Evolutionary conservation across 2,797 vertebrate genomes (phyloP), one percentile per base, ranked within the genome.

Genomic region (Mallotus villosus): DNA sequence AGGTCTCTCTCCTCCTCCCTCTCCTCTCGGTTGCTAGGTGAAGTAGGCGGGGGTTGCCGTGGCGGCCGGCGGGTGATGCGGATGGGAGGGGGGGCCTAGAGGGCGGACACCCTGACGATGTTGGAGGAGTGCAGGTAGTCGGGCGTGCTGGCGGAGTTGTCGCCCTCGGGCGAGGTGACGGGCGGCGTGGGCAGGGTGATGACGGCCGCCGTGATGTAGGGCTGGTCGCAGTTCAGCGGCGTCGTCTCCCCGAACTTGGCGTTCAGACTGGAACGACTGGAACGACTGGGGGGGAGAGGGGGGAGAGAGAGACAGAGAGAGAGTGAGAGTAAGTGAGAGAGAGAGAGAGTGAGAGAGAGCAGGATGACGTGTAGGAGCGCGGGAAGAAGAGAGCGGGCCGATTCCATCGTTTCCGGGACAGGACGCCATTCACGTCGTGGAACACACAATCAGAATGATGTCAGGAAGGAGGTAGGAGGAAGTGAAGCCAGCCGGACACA

Each of bases 261-360:
- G 66, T 99, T 98, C 84, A 98, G 92, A 84, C 94, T 97, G 92
- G 96, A 96, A 76, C 96, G 94, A 84, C 97, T 97, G 87, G 76
- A 82, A 79, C 81, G 68, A 53, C 49, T 65, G 57, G 77, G 73
- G 60, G 41, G 64, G n/a, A 53, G 71, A 58, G 74, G 17, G 68
- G 37, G 53, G 46, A 24, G 46, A 49, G 51, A 32, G 65, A 34
- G 46, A 46, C 25, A 24, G 69, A 66, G 59, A 65, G 65, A 41
- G 29, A 59, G 49, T 66, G 46, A 17, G 57, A 19, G n/a, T n/a
- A n/a, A 68, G 46, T 22, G 32, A 24, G 24, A 22, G 46, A 49
- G 46, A 9, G 24, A n/a, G 17, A 59, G 65, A 68, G 46, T 22
- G 32, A 24, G 24, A 22, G 46, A 49, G 46, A 9, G 24, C 57